These are phyloP conservation scores for Cloeon dipterum DNA, from an alignment of 2,888 invertebrate species.

Conservation along the genomic window DNA sequence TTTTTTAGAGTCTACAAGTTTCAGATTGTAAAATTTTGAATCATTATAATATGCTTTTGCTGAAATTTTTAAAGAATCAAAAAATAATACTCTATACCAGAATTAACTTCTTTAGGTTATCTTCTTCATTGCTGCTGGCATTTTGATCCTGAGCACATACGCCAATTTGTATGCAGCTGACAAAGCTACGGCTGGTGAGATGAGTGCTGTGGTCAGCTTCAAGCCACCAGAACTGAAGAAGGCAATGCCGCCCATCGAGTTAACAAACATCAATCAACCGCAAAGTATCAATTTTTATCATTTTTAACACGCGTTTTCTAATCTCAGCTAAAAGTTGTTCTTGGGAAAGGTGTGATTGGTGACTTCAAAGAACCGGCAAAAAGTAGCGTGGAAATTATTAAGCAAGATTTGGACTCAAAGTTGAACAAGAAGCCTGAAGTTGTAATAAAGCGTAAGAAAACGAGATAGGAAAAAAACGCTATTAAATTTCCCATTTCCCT, in stretches of 20 bases:
- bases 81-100: no score
- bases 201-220: constrained; percentile 9
- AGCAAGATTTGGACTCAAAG: no score
- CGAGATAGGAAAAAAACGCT: no score
- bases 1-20: no score
- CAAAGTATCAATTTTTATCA: no score
- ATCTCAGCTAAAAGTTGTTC: neutral
- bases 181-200: constrained; percentile 22
- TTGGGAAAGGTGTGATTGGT: neutral
- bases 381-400: no score
- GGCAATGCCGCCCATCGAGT: constrained; percentile 14
- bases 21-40: no score
- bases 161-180: constrained; percentile 63
- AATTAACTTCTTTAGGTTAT: constrained; percentile 45
- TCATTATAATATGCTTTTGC: no score
- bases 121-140: constrained; percentile 55
- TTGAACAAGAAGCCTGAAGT: no score
- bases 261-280: constrained; percentile 4
- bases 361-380: neutral
- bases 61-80: constrained; percentile 1
- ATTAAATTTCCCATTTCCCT: no score
- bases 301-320: neutral
- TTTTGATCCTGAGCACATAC: constrained; percentile 77
- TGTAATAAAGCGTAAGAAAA: neutral
- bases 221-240: constrained; percentile 10